A percentile compares a stretch with the other conserved stretches of the same genome.
phyloP scores from a whole-genome alignment of 2,888 invertebrate species.

The Mactromeris polynyma region DNA sequence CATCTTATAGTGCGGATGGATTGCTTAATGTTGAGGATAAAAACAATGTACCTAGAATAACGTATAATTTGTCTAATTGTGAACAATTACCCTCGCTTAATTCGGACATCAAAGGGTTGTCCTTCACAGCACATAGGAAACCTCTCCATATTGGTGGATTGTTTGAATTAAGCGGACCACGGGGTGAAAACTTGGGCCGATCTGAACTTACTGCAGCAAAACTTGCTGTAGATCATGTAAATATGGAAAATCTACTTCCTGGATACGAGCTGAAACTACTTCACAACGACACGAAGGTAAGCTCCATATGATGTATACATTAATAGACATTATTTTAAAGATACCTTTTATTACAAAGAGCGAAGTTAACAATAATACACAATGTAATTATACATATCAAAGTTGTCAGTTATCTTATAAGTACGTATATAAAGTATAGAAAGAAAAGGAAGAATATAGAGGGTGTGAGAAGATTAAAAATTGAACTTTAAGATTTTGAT shows the following conservation, averaged over 20 bases:
- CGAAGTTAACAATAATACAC: too few relatives aligned
- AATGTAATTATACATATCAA: too few relatives aligned
- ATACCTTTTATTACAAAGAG: too few relatives aligned
- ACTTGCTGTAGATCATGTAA: conserved; percentile 93
- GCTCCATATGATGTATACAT: conserved; percentile 63
- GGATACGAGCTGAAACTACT: conserved; percentile 92
- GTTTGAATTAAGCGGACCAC: conserved; percentile 62
- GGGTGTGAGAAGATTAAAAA: too few relatives aligned
- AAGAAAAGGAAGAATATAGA: too few relatives aligned
- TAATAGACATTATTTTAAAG: too few relatives aligned
- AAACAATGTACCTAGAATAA: background rate
- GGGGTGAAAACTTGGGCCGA: conserved; percentile 65
- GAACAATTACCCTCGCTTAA: background rate
- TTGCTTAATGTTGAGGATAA: background rate
- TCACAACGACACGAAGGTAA: conserved; percentile 95
- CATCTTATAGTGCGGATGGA: background rate
- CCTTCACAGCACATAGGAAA: background rate
- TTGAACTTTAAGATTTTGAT: too few relatives aligned
- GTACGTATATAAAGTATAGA: too few relatives aligned
- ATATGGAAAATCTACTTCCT: conserved; percentile 91
- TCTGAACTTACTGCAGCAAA: conserved; percentile 90
- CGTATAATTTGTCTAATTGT: background rate
- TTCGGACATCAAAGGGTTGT: background rate
- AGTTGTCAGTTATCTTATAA: too few relatives aligned
- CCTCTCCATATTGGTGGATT: conserved; percentile 65